These are phyloP conservation scores for Colletes gigas DNA, from an alignment of 1,140 invertebrate species.

Conservation along the genomic window DNA sequence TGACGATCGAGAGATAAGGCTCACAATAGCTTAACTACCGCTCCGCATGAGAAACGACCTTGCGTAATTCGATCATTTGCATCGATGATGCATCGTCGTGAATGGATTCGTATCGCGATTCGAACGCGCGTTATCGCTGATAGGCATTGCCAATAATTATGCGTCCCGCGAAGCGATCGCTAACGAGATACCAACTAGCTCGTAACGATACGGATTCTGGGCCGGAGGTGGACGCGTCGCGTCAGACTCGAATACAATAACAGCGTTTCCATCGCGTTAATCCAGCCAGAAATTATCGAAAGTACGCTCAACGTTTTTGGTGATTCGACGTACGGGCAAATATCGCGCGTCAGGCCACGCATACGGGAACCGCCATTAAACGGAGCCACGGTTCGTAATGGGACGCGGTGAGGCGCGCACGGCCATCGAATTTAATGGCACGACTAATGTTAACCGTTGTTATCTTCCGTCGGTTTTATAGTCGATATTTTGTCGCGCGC, in stretches of 20 bases:
- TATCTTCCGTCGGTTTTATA: neutral
- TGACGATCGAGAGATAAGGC: slow-evolving; percentile 24
- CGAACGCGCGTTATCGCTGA: slow-evolving; percentile 23
- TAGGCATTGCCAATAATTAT: slow-evolving; percentile 19
- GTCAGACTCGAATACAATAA: neutral
- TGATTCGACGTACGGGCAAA: neutral
- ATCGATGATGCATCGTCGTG: slow-evolving; percentile 50
- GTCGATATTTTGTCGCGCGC: neutral
- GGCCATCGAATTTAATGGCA: slow-evolving; percentile 4
- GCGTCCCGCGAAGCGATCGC: slow-evolving; percentile 7
- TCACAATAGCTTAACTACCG: slow-evolving; percentile 24
- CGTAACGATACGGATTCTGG: slow-evolving; percentile 4
- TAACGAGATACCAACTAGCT: neutral
- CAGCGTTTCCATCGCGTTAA: slow-evolving; percentile 10
- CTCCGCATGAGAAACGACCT: slow-evolving; percentile 13
- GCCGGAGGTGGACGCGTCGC: neutral
- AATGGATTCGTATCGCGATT: slow-evolving; percentile 15
- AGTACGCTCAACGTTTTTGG: neutral
- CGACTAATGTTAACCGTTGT: neutral
- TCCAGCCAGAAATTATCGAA: neutral
- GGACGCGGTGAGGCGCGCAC: neutral
- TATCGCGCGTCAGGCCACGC: neutral
- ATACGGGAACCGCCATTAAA: neutral
- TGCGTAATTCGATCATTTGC: slow-evolving; percentile 47
- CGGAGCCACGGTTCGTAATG: neutral